Evolutionary conservation across 1,140 invertebrate genomes (phyloP), one percentile per base, ranked within the genome.

Genomic region (Hylyphantes graminicola): DNA sequence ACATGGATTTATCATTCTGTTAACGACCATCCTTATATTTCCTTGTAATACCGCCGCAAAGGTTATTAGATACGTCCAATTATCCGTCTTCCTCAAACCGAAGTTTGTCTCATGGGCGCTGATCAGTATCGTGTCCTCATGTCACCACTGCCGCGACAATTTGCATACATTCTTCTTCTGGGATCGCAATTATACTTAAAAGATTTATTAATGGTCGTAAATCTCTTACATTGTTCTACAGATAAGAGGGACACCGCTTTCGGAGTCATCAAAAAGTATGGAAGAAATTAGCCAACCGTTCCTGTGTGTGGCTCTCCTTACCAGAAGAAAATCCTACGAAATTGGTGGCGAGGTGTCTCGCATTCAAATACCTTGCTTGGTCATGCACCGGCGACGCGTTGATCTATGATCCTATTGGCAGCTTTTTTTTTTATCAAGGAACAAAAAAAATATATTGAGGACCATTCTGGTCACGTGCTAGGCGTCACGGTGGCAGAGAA

Each of bases 351-450:
- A 35, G 50, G 51, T 73, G 55, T 35, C 53, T 57, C 64, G 79
- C 64, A 80, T 80, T 61, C 67, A 80, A 80, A 80, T 80, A 68
- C 51, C 17, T 35, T 48, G 21, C 19, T 73, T 81, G 67, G 79
- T 81, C 79, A 81, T 81, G 79, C 67, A 81, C 79, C 55, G 59
- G n/a, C 53, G 68, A 35, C 17, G 21, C 59, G 57, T 73, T 81
- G 79, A 81, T 81, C 79, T 73, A 81, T 73, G 79, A 64, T 64
- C 67, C 57, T 67, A 78, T 78, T 78, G 76, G 76, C 76, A 78
- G 76, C 63, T 67, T 65, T 53, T 67, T 35, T 35, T 35, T 2
- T 35, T 35, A 35, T 35, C 35, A 35, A 35, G 35, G 35, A 35
- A 35, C 35, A 35, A 35, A 35, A 35, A 35, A 35, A 35, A 35